Evolutionary conservation across 92 coral and sea anemone genomes (phyloP).

Genomic region (Porites cylindrica): DNA sequence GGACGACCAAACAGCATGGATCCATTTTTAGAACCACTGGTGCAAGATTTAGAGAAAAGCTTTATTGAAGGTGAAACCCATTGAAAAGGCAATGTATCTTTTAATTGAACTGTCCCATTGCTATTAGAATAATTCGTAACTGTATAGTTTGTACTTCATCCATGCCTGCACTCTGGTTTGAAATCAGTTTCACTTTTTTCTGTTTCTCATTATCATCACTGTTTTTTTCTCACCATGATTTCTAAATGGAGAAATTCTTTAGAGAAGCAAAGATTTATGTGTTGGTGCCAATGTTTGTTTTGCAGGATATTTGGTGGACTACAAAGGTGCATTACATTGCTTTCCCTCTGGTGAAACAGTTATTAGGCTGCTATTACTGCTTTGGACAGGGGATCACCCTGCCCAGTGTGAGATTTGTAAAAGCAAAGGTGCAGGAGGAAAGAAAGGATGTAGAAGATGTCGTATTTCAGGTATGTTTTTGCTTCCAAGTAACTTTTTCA

Average conservation of each 20-base stretch:
- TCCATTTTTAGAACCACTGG: constrained; percentile 71
- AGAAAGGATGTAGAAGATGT: constrained; percentile 77
- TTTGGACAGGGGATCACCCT: constrained; percentile 82
- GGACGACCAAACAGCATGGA: constrained; percentile 73
- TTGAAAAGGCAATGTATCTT: background rate
- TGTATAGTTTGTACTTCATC: too few relatives aligned
- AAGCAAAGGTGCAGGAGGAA: constrained; percentile 75
- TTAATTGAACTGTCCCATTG: too few relatives aligned
- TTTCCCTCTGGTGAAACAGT: constrained; percentile 57
- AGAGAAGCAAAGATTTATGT: too few relatives aligned
- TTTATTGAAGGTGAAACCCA: constrained; percentile 68
- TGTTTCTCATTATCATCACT: too few relatives aligned
- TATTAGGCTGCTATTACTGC: constrained; percentile 60
- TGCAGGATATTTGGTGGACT: constrained; percentile 44
- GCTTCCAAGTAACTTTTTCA: background rate
- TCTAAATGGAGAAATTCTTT: too few relatives aligned
- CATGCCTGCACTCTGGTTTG: too few relatives aligned
- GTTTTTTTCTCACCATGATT: too few relatives aligned
- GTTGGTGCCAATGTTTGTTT: background rate
- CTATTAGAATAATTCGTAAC: too few relatives aligned
- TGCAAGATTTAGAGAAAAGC: constrained; percentile 66
- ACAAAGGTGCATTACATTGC: constrained; percentile 44
- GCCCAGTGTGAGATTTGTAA: constrained; percentile 79
- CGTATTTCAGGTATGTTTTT: constrained; percentile 56
- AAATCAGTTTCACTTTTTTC: too few relatives aligned